Base-by-base conservation (phyloP, 2,797 vertebrate species). In the Myotis pilosus region DNA sequence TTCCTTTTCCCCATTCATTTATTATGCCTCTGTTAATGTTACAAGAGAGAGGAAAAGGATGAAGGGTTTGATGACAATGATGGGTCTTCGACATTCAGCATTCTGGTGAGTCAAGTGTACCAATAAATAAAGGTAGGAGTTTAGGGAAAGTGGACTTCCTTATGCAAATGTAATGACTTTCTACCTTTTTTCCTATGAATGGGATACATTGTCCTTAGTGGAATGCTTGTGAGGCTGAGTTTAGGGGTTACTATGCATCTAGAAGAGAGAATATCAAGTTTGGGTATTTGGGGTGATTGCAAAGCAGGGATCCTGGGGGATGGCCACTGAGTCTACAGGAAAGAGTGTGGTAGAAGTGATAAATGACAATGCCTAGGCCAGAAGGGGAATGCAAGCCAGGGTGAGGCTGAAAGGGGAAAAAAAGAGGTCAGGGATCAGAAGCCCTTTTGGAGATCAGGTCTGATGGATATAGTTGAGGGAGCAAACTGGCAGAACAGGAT, bases 21-120 rank as follows among this genome's bases (percentile, higher is more conserved):
- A 99, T 80, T 99, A 99, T 97, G 98, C 99, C 33, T 98, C 99
- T 0, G 96, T 98, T 84, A 99, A 99, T 0, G 97, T 99, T 30
- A 98, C 98, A 5, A 98, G 98, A 5, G 99, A 99, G 97, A 99
- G 99, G 96, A 99, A 99, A 71, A 98, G 98, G 30, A 98, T 99
- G 84, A 99, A 99, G 95, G 98, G 98, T 30, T 93, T 99, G 96
- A 99, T 99, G 99, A 98, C 97, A 93, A 98, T 98, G 94, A 99
- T 99, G 99, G 99, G 99, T 30, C 98, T 99, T 41, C 98, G 97
- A 22, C 98, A 99, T 95, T 98, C 98, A 0, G 98, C 99, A 0
- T 99, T 99, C 98, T 99, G 99, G 99, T 99, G 97, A 98, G 98
- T 51, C 15, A 38, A 57, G 78, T 62, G 25, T 62, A 13, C 57